A percentile compares a stretch with the other conserved stretches of the same genome.
These are phyloP conservation scores for Orcinus orca DNA, from an alignment of 2,113 vertebrate genomes.

Conservation along the genomic window DNA sequence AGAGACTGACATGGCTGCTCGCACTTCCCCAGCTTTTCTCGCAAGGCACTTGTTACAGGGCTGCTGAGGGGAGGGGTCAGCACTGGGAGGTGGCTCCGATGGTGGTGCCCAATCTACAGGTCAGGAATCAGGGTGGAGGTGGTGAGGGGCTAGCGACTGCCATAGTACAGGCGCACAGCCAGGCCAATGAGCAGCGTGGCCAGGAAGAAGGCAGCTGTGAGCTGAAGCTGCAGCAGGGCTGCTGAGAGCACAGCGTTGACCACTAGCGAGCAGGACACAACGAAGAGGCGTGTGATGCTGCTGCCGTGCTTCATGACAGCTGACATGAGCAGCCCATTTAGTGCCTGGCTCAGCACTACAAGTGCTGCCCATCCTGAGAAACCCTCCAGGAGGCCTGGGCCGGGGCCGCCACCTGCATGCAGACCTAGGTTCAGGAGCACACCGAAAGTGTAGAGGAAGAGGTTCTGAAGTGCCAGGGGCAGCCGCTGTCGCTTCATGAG, in stretches of 20 bases:
- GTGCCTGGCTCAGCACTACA: constrained; percentile 90
- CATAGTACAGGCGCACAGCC: constrained; percentile 93
- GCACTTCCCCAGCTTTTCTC: constrained; percentile 29
- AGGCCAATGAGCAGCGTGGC: constrained; percentile 86
- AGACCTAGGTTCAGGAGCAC: constrained; percentile 87
- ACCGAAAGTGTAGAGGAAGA: constrained; percentile 94
- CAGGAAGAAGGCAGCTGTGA: constrained; percentile 89
- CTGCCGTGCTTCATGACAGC: constrained; percentile 95
- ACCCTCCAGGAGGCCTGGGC: constrained; percentile 86
- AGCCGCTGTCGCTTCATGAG: constrained; percentile 90
- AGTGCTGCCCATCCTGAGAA: constrained; percentile 87
- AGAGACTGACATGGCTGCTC: background rate
- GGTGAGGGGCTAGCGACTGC: constrained; percentile 63
- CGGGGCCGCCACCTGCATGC: constrained; percentile 77
- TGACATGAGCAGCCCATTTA: constrained; percentile 95
- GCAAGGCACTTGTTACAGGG: constrained; percentile 75
- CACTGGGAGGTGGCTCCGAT: background rate
- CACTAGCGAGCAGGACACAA: constrained; percentile 95
- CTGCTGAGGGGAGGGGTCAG: background rate
- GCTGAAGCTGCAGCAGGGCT: constrained; percentile 87
- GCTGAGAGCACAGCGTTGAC: constrained; percentile 92
- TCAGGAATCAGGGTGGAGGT: background rate
- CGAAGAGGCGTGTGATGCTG: constrained; percentile 94
- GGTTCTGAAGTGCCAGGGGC: constrained; percentile 93
- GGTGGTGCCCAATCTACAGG: background rate